Percentiles rank a stretch among this genome's conserved stretches.
Evolutionary conservation across 2,797 vertebrate genomes (phyloP).

Genomic region (Chanos chanos): DNA sequence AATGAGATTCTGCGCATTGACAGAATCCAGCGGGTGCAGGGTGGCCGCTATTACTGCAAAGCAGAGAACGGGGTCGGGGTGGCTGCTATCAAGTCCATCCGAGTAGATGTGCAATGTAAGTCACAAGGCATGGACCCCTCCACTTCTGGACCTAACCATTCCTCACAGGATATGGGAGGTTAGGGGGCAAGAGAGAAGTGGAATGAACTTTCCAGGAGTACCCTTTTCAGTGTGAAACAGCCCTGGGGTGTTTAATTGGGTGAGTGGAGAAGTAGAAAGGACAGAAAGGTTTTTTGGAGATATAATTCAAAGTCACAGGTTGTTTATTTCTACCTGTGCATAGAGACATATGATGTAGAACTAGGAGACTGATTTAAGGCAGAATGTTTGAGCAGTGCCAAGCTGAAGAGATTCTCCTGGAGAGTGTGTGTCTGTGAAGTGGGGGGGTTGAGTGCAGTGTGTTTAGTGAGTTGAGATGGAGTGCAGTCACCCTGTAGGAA

Average conservation of each 20-base stretch:
- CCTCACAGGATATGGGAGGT: constrained; percentile 49
- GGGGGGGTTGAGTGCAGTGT: constrained; percentile 40
- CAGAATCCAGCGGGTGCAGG: constrained; percentile 89
- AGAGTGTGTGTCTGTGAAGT: constrained; percentile 50
- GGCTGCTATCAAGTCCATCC: constrained; percentile 99
- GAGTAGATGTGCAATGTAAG: constrained; percentile 99
- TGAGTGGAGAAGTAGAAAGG: not conserved
- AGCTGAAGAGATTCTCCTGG: constrained; percentile 58
- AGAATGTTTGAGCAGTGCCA: too few species aligned
- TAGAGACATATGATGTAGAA: too few species aligned
- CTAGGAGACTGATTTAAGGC: too few species aligned
- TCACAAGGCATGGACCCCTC: constrained; percentile 61
- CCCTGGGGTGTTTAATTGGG: not conserved
- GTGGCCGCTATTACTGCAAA: constrained; percentile 99
- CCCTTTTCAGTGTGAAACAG: constrained; percentile 4
- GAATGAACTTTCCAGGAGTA: constrained; percentile 67
- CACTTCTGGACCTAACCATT: constrained; percentile 62
- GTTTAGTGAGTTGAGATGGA: constrained; percentile 64
- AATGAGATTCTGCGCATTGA: constrained; percentile 94
- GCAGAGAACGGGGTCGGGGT: constrained; percentile 97
- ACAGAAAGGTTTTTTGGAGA: not conserved
- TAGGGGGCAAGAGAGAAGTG: constrained; percentile 27
- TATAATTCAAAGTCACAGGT: too few species aligned
- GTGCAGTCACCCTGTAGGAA: constrained; percentile 58
- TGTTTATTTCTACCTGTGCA: too few species aligned